phyloP scores from a whole-genome alignment of 1,140 invertebrate genomes.

The Mylabris phalerata region DNA sequence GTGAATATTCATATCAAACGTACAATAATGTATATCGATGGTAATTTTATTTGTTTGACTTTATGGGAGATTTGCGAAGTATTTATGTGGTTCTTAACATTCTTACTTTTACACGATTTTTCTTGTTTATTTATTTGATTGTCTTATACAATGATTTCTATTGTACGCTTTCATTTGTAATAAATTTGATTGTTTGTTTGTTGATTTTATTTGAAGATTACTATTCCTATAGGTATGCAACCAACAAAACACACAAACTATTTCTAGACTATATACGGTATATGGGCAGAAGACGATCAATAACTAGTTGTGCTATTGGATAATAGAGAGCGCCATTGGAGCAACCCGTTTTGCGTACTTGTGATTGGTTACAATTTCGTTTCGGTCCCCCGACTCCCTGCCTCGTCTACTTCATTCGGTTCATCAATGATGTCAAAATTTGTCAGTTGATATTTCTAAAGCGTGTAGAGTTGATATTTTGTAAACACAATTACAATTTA shows the following conservation, averaged over 20 bases:
- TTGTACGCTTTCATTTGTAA: too few species aligned
- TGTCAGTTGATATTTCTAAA: conserved; percentile 8
- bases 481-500: conserved; percentile 1
- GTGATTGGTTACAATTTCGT: not conserved
- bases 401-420: conserved; percentile 2
- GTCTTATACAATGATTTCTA: conserved; percentile 7
- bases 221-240: not conserved
- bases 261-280: too few species aligned
- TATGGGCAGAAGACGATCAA: not conserved
- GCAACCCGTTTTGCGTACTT: not conserved
- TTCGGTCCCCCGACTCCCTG: not conserved
- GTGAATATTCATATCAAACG: conserved; percentile 36
- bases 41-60: not conserved
- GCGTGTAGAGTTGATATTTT: conserved; percentile 1
- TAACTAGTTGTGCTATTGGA: not conserved
- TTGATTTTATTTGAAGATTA: too few species aligned
- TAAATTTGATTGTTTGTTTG: too few species aligned
- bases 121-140: conserved; percentile 6
- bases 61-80: conserved; percentile 2
- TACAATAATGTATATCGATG: too few species aligned
- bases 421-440: conserved; percentile 17
- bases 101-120: conserved; percentile 4
- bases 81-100: conserved; percentile 8
- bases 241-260: conserved; percentile 2
- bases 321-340: not conserved